A percentile compares a stretch with the other conserved stretches of the same genome.
These are phyloP conservation scores for Myzus persicae DNA, from an alignment of 1,140 invertebrate genomes.

Conservation along the genomic window DNA sequence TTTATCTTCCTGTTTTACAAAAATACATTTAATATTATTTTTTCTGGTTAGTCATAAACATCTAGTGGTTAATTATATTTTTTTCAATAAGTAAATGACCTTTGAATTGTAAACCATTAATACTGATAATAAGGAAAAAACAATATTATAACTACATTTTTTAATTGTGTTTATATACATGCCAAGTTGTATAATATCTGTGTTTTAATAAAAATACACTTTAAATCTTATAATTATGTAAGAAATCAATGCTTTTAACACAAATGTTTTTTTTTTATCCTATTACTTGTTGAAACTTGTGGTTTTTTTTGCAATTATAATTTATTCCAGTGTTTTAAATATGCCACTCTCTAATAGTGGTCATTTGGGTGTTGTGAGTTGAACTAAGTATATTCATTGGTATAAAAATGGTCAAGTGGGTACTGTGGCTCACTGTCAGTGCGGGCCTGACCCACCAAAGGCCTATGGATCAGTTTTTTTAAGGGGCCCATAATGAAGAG, in stretches of 20 bases:
- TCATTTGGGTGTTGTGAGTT: neutral
- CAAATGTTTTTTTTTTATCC: neutral
- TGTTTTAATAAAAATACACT: neutral
- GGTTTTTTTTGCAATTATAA: neutral
- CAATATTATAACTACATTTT: neutral
- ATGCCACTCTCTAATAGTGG: neutral
- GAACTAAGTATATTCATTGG: neutral
- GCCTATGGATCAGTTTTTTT: too few relatives aligned
- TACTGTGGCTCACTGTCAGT: too few relatives aligned
- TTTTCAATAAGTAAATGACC: neutral
- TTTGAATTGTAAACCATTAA: neutral
- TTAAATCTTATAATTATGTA: neutral
- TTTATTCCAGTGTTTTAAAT: neutral
- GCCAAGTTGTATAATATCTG: neutral
- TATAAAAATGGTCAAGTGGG: too few relatives aligned
- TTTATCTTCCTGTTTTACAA: neutral
- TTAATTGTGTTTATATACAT: neutral
- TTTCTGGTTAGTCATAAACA: neutral
- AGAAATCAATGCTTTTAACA: neutral
- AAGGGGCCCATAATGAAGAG: too few relatives aligned
- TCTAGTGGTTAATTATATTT: neutral
- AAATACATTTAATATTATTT: neutral
- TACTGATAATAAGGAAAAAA: conserved; percentile 5
- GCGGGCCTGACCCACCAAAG: too few relatives aligned
- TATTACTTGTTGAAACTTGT: neutral